These are phyloP conservation scores for Amphiura filiformis DNA, from an alignment of 35 echinoderm and acorn worm genomes.

Conservation along the genomic window DNA sequence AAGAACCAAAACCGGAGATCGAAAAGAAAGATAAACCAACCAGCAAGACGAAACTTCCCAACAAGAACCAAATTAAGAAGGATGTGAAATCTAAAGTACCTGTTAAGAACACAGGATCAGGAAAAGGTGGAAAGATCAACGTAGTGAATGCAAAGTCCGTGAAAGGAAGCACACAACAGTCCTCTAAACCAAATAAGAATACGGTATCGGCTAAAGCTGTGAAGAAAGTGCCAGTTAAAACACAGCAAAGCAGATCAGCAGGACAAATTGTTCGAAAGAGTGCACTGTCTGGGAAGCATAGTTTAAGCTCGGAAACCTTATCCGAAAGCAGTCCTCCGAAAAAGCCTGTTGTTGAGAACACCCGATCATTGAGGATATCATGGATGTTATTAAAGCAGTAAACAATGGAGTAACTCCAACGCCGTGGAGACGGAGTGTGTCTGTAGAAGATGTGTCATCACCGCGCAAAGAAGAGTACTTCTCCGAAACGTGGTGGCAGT, in stretches of 20 bases:
- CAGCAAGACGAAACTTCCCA: not conserved
- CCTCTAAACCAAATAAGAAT: not conserved
- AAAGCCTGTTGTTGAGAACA: conserved; percentile 29
- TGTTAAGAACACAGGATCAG: not conserved
- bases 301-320: not conserved
- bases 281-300: not conserved
- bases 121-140: not conserved
- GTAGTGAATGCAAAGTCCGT: conserved; percentile 2
- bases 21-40: not conserved
- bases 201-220: not conserved
- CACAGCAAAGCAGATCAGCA: conserved; percentile 1
- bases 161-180: not conserved
- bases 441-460: conserved; percentile 12
- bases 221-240: not conserved
- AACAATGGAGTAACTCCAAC: conserved; percentile 1
- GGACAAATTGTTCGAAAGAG: not conserved
- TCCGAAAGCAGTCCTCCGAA: not conserved
- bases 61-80: not conserved
- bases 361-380: conserved; percentile 75
- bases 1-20: not conserved
- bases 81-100: not conserved
- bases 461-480: not conserved
- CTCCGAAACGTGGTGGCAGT: not conserved
- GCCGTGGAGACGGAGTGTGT: conserved; percentile 16
- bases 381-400: conserved; percentile 44